phyloP scores from a whole-genome alignment of 2,113 vertebrate species.

The Saccopteryx leptura region DNA sequence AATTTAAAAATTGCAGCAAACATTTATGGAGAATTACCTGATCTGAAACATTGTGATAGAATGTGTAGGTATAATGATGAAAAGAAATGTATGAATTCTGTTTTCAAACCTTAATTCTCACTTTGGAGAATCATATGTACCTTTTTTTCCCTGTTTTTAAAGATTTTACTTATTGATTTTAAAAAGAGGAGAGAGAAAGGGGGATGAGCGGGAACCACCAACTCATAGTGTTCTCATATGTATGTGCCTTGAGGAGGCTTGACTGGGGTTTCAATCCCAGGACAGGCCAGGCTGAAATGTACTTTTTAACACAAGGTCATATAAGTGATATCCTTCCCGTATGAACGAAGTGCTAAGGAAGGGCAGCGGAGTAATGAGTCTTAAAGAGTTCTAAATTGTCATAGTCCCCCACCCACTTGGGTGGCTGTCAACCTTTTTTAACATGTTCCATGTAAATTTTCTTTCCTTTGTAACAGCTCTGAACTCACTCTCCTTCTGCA shows the following conservation, averaged over 20 bases:
- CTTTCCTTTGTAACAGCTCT: background rate
- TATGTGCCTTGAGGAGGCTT: no score
- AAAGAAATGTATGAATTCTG: background rate
- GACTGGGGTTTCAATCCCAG: no score
- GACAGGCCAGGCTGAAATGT: no score
- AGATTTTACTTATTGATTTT: no score
- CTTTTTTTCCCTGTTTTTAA: background rate
- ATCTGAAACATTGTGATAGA: background rate
- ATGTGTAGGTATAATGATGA: background rate
- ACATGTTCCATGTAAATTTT: background rate
- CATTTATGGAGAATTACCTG: background rate
- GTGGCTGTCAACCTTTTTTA: background rate
- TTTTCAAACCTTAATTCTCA: background rate
- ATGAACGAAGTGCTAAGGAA: background rate
- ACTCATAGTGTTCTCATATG: no score
- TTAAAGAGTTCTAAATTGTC: background rate
- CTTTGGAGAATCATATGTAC: background rate
- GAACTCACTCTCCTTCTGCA: background rate
- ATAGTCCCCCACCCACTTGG: background rate
- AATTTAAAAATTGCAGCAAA: constrained; percentile 9
- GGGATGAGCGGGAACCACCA: no score
- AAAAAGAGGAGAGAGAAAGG: no score
- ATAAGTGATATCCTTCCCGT: background rate
- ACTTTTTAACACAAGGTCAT: background rate
- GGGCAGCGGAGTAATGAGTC: background rate